Evolutionary conservation across 2,888 invertebrate genomes (phyloP).

Genomic region (Bhutanitis thaidina): DNA sequence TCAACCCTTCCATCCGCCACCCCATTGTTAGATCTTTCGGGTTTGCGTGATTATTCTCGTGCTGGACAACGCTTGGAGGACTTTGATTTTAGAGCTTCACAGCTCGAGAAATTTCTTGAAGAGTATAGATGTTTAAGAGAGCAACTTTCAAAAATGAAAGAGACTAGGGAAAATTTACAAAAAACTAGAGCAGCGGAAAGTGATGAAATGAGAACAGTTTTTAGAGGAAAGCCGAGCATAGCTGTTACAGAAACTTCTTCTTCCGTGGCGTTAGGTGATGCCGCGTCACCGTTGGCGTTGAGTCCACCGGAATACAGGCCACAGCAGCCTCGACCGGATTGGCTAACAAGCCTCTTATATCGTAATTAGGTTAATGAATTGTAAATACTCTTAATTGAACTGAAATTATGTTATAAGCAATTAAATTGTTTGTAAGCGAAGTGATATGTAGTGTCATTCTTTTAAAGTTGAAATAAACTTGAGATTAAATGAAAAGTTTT

Average conservation of each 20-base stretch:
- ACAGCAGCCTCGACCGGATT: constrained; percentile 63
- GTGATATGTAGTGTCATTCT: constrained; percentile 56
- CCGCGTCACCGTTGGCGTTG: constrained; percentile 62
- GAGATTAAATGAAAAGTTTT: constrained; percentile 22
- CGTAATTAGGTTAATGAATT: constrained; percentile 49
- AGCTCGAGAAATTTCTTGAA: constrained; percentile 88
- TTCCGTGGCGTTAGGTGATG: constrained; percentile 62
- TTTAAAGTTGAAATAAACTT: constrained; percentile 72
- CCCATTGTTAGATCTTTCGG: constrained; percentile 81
- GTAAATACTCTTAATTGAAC: constrained; percentile 55
- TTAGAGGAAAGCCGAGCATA: constrained; percentile 79
- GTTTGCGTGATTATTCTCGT: constrained; percentile 72
- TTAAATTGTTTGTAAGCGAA: constrained; percentile 60
- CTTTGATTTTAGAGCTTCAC: constrained; percentile 89
- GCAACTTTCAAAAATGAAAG: constrained; percentile 89
- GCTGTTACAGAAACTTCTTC: constrained; percentile 72
- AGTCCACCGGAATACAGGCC: constrained; percentile 65
- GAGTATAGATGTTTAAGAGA: constrained; percentile 88
- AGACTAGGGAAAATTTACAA: constrained; percentile 85
- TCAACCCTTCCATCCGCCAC: constrained; percentile 76
- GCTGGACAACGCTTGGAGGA: constrained; percentile 72
- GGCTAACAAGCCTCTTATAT: constrained; percentile 68
- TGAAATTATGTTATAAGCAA: constrained; percentile 57
- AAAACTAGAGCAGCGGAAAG: constrained; percentile 67
- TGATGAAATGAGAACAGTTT: constrained; percentile 73